Evolutionary conservation across 2,888 invertebrate genomes (phyloP).

Genomic region (Oscheius sp.): DNA sequence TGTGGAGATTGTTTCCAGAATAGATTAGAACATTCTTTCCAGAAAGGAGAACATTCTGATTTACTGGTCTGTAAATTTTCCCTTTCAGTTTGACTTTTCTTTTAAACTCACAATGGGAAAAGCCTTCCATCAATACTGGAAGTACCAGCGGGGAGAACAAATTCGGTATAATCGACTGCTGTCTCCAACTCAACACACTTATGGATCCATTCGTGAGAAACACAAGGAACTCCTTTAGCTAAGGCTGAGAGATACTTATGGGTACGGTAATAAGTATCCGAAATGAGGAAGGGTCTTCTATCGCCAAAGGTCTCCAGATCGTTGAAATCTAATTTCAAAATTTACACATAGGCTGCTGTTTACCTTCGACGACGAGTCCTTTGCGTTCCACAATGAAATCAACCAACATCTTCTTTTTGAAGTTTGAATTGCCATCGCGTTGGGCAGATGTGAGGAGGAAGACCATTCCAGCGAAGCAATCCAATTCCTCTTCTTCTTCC

Average conservation of each 20-base stretch:
- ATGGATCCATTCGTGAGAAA: constrained; percentile 81
- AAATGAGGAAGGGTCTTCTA: constrained; percentile 71
- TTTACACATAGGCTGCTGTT: no score
- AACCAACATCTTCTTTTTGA: constrained; percentile 64
- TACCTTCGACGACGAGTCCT: constrained; percentile 64
- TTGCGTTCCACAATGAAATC: constrained; percentile 56
- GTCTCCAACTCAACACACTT: constrained; percentile 72
- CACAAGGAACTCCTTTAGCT: constrained; percentile 77
- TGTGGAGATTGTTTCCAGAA: constrained; percentile 35
- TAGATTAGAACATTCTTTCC: constrained; percentile 58
- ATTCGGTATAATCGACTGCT: constrained; percentile 45
- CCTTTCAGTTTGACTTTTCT: no score
- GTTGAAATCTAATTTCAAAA: constrained; percentile 40
- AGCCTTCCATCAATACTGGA: constrained; percentile 49
- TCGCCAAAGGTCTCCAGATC: constrained; percentile 14
- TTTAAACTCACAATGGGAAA: constrained; percentile 47
- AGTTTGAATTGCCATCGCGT: constrained; percentile 38
- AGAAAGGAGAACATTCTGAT: constrained; percentile 54
- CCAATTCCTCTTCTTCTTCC: not conserved
- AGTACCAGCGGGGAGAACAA: constrained; percentile 59
- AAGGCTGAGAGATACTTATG: constrained; percentile 81
- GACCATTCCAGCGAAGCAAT: constrained; percentile 26
- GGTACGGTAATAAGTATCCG: constrained; percentile 80
- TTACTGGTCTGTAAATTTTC: constrained; percentile 43
- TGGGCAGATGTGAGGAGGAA: constrained; percentile 69